phyloP scores from a whole-genome alignment of 1,140 invertebrate genomes.

The Ostrea denselamellosa region DNA sequence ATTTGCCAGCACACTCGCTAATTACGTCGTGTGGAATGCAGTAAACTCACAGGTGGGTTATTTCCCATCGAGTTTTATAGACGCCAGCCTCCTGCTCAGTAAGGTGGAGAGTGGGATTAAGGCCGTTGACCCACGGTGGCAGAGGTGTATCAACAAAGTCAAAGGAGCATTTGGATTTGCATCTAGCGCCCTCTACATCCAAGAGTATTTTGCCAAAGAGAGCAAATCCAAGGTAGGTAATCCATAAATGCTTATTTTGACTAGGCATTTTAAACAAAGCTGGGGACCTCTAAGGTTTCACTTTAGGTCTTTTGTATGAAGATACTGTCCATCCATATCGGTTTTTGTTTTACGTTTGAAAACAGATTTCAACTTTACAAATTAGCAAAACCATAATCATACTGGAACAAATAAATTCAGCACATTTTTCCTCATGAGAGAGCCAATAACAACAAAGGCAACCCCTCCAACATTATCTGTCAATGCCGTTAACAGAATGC shows the following conservation, averaged over 20 bases:
- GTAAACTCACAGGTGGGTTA: conserved; percentile 87
- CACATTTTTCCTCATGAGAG: no score
- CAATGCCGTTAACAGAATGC: no score
- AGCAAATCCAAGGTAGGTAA: conserved; percentile 61
- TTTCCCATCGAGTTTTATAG: conserved; percentile 86
- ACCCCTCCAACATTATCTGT: no score
- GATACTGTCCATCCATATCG: no score
- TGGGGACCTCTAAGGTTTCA: no score
- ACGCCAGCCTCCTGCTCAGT: conserved; percentile 59
- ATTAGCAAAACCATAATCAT: no score
- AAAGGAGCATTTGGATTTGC: conserved; percentile 93
- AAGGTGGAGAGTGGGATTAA: conserved; percentile 82
- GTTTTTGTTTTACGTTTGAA: no score
- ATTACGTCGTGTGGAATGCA: conserved; percentile 91
- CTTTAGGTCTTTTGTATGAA: no score
- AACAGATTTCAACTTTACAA: no score
- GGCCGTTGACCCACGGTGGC: conserved; percentile 89
- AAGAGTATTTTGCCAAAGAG: conserved; percentile 59
- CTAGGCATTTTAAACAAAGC: no score
- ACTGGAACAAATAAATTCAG: no score
- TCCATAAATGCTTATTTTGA: not conserved
- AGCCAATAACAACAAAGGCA: no score
- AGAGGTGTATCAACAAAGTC: conserved; percentile 89
- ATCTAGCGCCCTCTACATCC: conserved; percentile 87
- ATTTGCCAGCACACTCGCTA: conserved; percentile 83